phyloP scores from a whole-genome alignment of 2,888 invertebrate species.

The Mechanitis messenoides region DNA sequence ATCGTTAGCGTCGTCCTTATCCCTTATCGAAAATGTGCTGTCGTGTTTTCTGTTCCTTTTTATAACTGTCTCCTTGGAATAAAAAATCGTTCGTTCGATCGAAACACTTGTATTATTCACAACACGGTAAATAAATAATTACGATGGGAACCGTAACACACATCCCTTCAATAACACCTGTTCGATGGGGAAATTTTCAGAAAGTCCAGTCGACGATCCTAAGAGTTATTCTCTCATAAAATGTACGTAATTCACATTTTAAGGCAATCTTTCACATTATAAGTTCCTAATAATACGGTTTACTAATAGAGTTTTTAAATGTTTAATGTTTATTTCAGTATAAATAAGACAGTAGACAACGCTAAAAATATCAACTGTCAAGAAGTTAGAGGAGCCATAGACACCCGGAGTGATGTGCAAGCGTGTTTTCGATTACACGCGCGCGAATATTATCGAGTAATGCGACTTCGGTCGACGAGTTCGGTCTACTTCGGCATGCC shows the following conservation, averaged over 20 bases:
- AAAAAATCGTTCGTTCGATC: slow-evolving; percentile 40
- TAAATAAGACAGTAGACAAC: slow-evolving; percentile 56
- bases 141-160: slow-evolving; percentile 71
- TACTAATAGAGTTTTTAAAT: slow-evolving; percentile 31
- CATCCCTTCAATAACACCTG: slow-evolving; percentile 87
- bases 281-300: neutral
- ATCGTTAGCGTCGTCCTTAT: slow-evolving; percentile 37
- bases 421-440: slow-evolving; percentile 59
- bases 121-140: slow-evolving; percentile 67
- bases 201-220: slow-evolving; percentile 71
- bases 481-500: slow-evolving; percentile 44
- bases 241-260: slow-evolving; percentile 22
- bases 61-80: slow-evolving; percentile 11
- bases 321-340: slow-evolving; percentile 56
- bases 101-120: slow-evolving; percentile 73
- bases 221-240: slow-evolving; percentile 35
- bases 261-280: neutral
- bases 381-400: slow-evolving; percentile 55
- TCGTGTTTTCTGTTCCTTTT: slow-evolving; percentile 29
- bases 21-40: slow-evolving; percentile 15
- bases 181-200: slow-evolving; percentile 83
- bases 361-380: slow-evolving; percentile 70
- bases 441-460: slow-evolving; percentile 49
- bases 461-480: slow-evolving; percentile 32
- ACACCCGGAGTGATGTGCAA: slow-evolving; percentile 49